Base-by-base conservation (phyloP, 2,888 invertebrate species). In the Chymomyza procnemis region DNA sequence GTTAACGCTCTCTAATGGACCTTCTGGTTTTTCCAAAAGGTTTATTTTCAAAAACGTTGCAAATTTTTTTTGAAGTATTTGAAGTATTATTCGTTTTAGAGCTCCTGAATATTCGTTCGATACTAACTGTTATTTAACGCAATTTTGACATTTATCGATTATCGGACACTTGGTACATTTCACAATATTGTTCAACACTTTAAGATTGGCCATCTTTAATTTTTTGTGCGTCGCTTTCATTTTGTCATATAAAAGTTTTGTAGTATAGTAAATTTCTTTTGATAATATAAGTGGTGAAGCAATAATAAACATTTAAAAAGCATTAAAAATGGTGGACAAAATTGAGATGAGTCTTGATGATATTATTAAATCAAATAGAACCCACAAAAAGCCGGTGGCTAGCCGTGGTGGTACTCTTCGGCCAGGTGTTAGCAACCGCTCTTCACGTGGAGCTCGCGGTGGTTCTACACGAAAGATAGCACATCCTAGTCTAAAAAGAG, bases 341-440 rank as follows among this genome's bases (percentile, higher is more conserved):
- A 96, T 99, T 91, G 98, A 99, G 92, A 96, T 98, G 96, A 97
- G 98, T 89, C 93, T 99, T 81, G 99, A 99, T 91, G 99, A 99
- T 84, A 97, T 99, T 71, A 99, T 99, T 87, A 98, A 96, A 92
- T 95, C 94, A 88, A 95, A 93, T 84, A 96, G 95, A 58, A 65
- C 85, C 26, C 78, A 86, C 61, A 89, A 85, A 92, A 93, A 94
- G 73, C 92, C 94, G 75, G 93, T 94, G 76, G 92, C 93, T 58
- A 92, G 93, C 64, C 90, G 92, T 61, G 90, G 92, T 18, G 93
- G 92, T 55, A 74, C 75, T 55, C 85, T 89, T 48, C 71, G 82
- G n/a, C 67, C 91, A 61, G 92, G 92, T 52, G 91, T 92, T 64
- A 91, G 91, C 84, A 91, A 92, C 63, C 93, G 94, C 12, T 72